phyloP scores from a whole-genome alignment of 2,888 invertebrate genomes.

The Heliconius sara region DNA sequence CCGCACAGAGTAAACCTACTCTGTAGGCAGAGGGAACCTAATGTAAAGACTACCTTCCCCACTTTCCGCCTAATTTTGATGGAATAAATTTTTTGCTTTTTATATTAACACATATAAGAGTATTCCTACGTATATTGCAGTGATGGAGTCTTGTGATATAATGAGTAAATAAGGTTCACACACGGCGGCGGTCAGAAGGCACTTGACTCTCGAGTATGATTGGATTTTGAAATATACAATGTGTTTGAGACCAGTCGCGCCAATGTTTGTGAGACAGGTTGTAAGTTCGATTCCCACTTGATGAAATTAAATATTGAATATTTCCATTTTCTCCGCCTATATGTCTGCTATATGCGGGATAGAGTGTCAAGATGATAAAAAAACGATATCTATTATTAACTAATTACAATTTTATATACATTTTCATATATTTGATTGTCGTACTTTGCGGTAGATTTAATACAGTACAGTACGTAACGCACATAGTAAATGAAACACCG shows the following conservation, averaged over 20 bases:
- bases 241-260: no score
- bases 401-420: no score
- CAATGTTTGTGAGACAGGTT: not conserved
- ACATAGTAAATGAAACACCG: not conserved
- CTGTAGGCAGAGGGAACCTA: no score
- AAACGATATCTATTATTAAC: no score
- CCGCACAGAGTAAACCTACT: no score
- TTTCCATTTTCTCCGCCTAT: not conserved
- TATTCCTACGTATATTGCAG: not conserved
- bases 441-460: not conserved
- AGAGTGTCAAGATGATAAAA: not conserved
- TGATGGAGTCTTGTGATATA: not conserved
- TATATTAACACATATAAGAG: not conserved
- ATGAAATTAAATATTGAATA: no score
- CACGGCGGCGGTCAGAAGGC: not conserved
- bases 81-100: no score
- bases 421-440: no score
- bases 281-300: no score
- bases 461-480: not conserved
- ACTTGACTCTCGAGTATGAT: not conserved
- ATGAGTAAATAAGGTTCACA: not conserved
- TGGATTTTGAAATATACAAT: constrained; percentile 4
- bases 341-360: not conserved
- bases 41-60: no score
- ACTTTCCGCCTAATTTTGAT: no score